Evolutionary conservation across 2,113 vertebrate species (phyloP).

Genomic region (Camelus bactrianus): DNA sequence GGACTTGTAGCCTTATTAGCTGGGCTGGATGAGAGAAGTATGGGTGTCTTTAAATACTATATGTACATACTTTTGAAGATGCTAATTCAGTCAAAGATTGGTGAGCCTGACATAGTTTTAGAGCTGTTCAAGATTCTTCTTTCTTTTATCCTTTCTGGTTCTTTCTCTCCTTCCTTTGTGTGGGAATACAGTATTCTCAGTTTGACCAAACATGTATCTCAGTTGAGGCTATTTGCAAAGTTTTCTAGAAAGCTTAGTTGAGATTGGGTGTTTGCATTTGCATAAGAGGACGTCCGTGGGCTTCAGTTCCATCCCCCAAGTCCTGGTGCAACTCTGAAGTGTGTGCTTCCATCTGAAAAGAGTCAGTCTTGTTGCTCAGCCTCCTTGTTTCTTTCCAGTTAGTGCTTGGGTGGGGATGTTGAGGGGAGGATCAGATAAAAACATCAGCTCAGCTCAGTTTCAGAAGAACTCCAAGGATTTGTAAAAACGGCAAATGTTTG

Average conservation of each 20-base stretch:
- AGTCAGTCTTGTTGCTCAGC: background rate
- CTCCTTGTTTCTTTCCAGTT: background rate
- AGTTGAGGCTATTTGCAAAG: background rate
- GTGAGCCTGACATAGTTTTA: background rate
- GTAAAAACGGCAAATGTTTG: background rate
- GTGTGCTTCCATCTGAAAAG: background rate
- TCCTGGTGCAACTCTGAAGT: background rate
- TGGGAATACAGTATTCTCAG: background rate
- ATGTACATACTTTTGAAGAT: background rate
- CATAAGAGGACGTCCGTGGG: too few relatives aligned
- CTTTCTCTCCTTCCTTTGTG: background rate
- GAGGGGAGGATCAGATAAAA: background rate
- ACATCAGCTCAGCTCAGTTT: background rate
- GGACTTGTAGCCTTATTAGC: background rate
- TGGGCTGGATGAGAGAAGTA: background rate
- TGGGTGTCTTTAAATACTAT: background rate
- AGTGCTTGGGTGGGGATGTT: background rate
- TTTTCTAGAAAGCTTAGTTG: background rate
- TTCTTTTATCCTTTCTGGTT: background rate
- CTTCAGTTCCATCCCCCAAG: background rate
- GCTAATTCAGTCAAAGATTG: background rate
- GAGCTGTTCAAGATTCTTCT: background rate
- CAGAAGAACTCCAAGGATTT: background rate
- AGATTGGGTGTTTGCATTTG: background rate
- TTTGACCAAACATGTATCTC: background rate